Evolutionary conservation across 2,113 vertebrate genomes (phyloP), one percentile per base, ranked within the genome.

Genomic region (Reinhardtius hippoglossoides): DNA sequence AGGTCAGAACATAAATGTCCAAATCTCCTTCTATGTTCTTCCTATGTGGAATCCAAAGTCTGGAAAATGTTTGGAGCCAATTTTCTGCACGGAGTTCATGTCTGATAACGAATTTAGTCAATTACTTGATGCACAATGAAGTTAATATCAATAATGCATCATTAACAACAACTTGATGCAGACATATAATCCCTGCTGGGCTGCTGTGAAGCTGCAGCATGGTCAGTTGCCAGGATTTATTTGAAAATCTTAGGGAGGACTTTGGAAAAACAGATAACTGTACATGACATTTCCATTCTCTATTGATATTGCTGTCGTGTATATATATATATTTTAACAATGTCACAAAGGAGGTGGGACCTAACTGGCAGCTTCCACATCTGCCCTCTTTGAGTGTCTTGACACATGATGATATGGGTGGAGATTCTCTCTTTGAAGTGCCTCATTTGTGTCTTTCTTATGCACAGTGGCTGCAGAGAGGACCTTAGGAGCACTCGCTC

Each of bases 391-490:
- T 42, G 59, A 31, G n/a, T 78, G 72, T 84, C 10, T 86, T 66
- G 62, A 57, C 66, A 87, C 24, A 81, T 82, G 73, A 83, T 90
- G 91, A 91, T 67, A 73, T 84, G 76, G 89, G 76, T 81, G 86
- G 71, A 60, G 55, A 31, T 27, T 67, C 52, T 80, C 84, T 72
- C 71, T 92, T 92, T 86, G 63, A 92, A 87, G 77, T 90, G 55
- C 1, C 3, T 44, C 67, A 13, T 27, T 71, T 54, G 72, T 40
- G 67, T 86, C 56, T 73, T 90, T 94, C 79, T 93, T 91, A 84
- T 85, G 81, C 56, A 81, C 52, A 23, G 60, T 58, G 56, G 84
- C 81, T 91, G 74, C 66, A 89, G 80, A 86, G 68, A 76, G 86
- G 67, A 78, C 82, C 58, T 78, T 63, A 16, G 87, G 79, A 90